A percentile compares a stretch with the other conserved stretches of the same genome.
Evolutionary conservation across 2,113 vertebrate genomes (phyloP).

Genomic region (Smithornis capensis): DNA sequence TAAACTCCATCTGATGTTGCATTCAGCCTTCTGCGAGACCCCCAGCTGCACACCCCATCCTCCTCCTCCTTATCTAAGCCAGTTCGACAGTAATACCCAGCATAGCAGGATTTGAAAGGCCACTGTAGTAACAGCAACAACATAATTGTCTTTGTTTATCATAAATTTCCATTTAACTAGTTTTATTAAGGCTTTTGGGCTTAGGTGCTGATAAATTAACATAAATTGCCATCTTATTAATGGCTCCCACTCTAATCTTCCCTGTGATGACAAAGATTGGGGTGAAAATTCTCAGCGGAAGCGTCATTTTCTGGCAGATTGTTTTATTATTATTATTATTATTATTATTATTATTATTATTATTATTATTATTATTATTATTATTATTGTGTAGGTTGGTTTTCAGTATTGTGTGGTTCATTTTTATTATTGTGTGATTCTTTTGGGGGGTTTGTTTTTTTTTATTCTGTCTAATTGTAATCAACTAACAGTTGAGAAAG

Average conservation of each 20-base stretch:
- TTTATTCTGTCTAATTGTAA: slow-evolving; percentile 1
- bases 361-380: too few species aligned
- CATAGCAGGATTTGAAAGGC: not conserved
- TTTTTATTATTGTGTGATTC: not conserved
- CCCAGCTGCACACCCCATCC: not conserved
- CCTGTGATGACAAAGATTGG: not conserved
- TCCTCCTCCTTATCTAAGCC: not conserved
- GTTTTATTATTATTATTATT: not conserved
- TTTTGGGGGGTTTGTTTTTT: not conserved
- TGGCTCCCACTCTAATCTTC: not conserved
- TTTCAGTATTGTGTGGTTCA: not conserved
- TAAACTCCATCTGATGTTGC: not conserved
- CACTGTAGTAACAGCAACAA: not conserved
- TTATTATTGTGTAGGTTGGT: not conserved
- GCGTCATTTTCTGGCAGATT: not conserved
- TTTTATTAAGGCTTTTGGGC: slow-evolving; percentile 11
- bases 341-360: too few species aligned
- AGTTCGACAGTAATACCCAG: not conserved
- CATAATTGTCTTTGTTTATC: slow-evolving; percentile 9
- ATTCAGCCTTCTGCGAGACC: not conserved
- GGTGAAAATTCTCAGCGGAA: slow-evolving; percentile 7
- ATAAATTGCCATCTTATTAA: slow-evolving; percentile 46
- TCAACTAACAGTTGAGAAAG: slow-evolving; percentile 36
- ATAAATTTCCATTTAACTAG: slow-evolving; percentile 20
- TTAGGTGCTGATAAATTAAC: slow-evolving; percentile 36